Base-by-base conservation (phyloP, 2,113 vertebrate species). In the Pholis gunnellus region DNA sequence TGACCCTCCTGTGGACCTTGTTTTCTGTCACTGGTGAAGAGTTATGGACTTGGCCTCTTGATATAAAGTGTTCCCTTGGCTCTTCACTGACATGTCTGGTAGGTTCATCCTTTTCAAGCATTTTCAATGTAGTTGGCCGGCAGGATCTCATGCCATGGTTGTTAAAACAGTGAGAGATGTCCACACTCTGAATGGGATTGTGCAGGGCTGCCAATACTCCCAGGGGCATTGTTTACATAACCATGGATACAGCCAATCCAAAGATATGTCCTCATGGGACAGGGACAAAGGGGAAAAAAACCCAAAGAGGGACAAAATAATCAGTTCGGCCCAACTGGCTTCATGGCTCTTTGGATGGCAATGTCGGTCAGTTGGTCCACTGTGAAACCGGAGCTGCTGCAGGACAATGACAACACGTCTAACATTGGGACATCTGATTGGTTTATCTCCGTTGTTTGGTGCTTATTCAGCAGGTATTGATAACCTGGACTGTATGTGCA, bases 401-500 rank as follows among this genome's bases (percentile, higher is more conserved):
- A 40, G 31, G 11, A 81, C 48, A 76, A 77, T 59, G 40, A 15
- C 65, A 61, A 38, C 77, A 73, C 2, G 31, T 88, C 78, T 76
- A 71, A 83, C 82, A 73, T 60, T 78, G 66, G 60, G 73, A 77
- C 77, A 75, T 81, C 48, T 72, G 3, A 70, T 72, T 72, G 77
- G 22, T 63, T 86, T 74, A 85, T 83, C 80, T 74, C 54, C 36
- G 29, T 40, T 74, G 74, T 78, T 50, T 61, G 22, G 0, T 59
- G 68, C 59, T 34, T 88, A 82, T 90, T 90, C 84, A 83, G 79
- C 46, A 50, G 60, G 34, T 20, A 69, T 81, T 17, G 87, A 90
- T 93, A 81, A 72, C 73, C 57, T 83, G 48, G 15, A 36, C 65
- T 86, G 48, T 50, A 66, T 77, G 64, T 61, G 67, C 27, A 50